Evolutionary conservation across 2,797 vertebrate genomes (phyloP), one percentile per base, ranked within the genome.

Genomic region (Agapornis canus): DNA sequence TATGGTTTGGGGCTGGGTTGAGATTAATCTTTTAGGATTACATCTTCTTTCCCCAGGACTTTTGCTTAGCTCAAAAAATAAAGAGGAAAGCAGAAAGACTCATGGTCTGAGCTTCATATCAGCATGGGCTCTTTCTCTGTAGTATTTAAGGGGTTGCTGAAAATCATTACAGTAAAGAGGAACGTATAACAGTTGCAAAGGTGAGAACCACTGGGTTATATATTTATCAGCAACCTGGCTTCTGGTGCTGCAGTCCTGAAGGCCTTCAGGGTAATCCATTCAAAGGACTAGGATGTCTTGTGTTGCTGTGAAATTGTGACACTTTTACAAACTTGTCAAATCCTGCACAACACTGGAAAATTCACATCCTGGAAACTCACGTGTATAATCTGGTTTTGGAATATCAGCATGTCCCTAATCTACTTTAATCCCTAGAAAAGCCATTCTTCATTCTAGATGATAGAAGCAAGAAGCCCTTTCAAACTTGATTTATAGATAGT

Each of bases 351-450:
- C 17, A 31, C 35, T 84, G 69, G n/a, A 89, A 79, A 90, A 94
- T 61, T 65, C 6, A 60, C 66, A 27, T 59, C 51, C 48, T 80
- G 60, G 40, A 70, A 76, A 84, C 8, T 4, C 51, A 43, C 32
- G 15, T 31, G 26, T 63, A 18, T 82, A 72, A 76, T 65, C 54
- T 69, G 19, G 0, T 86, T 92, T 92, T 19, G 76, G 7, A 88
- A 79, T 84, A 75, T 23, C 22, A 47, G 21, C 42, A 69, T 61
- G 19, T 71, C 45, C 54, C 42, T 82, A 81, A 79, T 89, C 56
- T 75, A 79, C 43, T 93, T 79, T 89, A 94, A 89, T 86, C 66
- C 51, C 64, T 79, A 66, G 59, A 82, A 90, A 93, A 59, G 3
- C 10, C 31, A 37, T 94, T 83, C 35, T 52, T 92, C 69, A 86